phyloP scores from a whole-genome alignment of 2,113 vertebrate species.

The rat (Rattus norvegicus) region DNA sequence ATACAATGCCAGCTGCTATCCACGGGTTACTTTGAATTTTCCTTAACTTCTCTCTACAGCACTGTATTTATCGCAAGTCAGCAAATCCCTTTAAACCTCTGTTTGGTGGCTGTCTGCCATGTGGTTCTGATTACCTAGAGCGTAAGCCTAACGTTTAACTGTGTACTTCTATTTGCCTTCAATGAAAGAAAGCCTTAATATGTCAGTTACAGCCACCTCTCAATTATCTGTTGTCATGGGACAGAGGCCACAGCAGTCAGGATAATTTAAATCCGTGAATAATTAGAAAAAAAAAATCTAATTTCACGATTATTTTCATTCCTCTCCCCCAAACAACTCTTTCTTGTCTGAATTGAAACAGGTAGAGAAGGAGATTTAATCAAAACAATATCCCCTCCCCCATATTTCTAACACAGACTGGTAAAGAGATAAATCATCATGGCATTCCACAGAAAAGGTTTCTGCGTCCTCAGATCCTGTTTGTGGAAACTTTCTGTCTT shows the following conservation, averaged over 20 bases:
- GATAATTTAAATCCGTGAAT: slow-evolving; percentile 57
- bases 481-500: background rate
- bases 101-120: slow-evolving; percentile 62
- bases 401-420: background rate
- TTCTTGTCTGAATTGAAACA: slow-evolving; percentile 43
- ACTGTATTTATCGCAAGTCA: slow-evolving; percentile 59
- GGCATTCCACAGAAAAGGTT: slow-evolving; percentile 30
- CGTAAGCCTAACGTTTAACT: slow-evolving; percentile 53
- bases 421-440: slow-evolving; percentile 27
- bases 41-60: slow-evolving; percentile 46
- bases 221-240: slow-evolving; percentile 54
- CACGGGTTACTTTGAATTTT: slow-evolving; percentile 59
- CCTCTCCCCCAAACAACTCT: background rate
- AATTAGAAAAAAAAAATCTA: slow-evolving; percentile 51
- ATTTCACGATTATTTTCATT: slow-evolving; percentile 63
- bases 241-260: slow-evolving; percentile 38
- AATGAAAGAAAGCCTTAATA: slow-evolving; percentile 62
- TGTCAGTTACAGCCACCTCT: slow-evolving; percentile 49
- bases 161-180: slow-evolving; percentile 49
- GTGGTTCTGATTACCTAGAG: slow-evolving; percentile 44
- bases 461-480: background rate
- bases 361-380: slow-evolving; percentile 34
- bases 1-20: slow-evolving; percentile 40
- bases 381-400: background rate
- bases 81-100: slow-evolving; percentile 58